Evolutionary conservation across 2,797 vertebrate species (phyloP), one percentile per base, ranked within the genome.

Genomic region (Parauchenoglanis punctatus): DNA sequence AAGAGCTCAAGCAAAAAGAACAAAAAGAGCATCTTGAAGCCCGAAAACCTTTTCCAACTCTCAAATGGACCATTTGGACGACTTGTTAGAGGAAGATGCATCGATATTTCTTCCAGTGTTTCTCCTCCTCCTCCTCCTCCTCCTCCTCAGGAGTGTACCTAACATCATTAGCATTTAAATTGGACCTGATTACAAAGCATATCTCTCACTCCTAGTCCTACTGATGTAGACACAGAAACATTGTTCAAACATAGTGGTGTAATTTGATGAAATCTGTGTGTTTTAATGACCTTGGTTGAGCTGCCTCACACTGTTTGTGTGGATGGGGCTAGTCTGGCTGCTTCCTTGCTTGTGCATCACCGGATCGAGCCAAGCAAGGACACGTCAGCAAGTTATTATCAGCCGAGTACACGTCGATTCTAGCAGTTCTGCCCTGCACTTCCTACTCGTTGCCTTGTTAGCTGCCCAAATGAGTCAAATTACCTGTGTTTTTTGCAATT

Each of bases 101-200:
- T 59, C 40, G 54, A 68, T 77, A 77, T 84, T 84, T 59, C 84
- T 88, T 89, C 28, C 25, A 46, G 75, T 73, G 40, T 28, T 82
- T 49, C 59, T 65, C 25, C 18, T 70, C 31, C 56, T 70, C 31
- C 56, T 89, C 23, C 59, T 65, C n/a, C 18, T 70, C 31, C 56
- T 70, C 31, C 56, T 89, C 23, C 56, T 58, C 65, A 35, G 40
- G 58, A 78, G 56, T 73, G 81, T 83, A 78, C 87, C 78, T 80
- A 75, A 88, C 85, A 81, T 90, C 88, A 91, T 92, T 92, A 90
- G 90, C 87, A 89, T 90, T 88, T 89, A 90, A 91, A 91, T 87
- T 89, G 86, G 83, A 73, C 77, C 56, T 91, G 90, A 90, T 91
- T 91, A 87, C 86, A 81, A 87, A 89, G 91, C 86, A 86, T 81